Conservation (phyloP, 2,113 vertebrate species). For the Polypterus senegalus region DNA sequence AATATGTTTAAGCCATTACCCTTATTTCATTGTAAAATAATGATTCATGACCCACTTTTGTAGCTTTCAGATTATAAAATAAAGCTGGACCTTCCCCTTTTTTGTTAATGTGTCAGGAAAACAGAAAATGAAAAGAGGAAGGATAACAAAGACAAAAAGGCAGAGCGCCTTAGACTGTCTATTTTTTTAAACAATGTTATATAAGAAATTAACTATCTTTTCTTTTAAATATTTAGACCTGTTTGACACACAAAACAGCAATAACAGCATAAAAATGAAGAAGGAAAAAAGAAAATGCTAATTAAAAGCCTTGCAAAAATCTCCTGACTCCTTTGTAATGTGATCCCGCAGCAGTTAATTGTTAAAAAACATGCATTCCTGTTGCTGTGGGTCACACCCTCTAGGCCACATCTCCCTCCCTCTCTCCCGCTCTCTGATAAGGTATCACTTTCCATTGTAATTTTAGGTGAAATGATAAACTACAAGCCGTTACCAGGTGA, state of each 20-base stretch:
- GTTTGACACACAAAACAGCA: not conserved
- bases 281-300: slow-evolving; percentile 6
- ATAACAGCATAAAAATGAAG: not conserved
- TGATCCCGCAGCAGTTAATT: slow-evolving; percentile 30
- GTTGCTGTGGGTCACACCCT: not conserved
- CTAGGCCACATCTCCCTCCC: slow-evolving; percentile 14
- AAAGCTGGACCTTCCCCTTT: too few relatives aligned
- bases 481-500: slow-evolving; percentile 62
- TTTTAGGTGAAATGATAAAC: slow-evolving; percentile 74
- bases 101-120: too few relatives aligned
- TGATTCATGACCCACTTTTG: too few relatives aligned
- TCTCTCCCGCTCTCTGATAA: slow-evolving; percentile 49
- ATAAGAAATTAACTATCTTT: too few relatives aligned
- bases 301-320: slow-evolving; percentile 14
- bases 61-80: too few relatives aligned
- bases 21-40: too few relatives aligned
- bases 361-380: slow-evolving; percentile 21
- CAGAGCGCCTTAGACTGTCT: too few relatives aligned
- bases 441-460: slow-evolving; percentile 71
- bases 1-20: too few relatives aligned
- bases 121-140: too few relatives aligned
- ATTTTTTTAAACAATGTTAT: too few relatives aligned
- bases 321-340: slow-evolving; percentile 22
- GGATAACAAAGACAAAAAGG: too few relatives aligned
- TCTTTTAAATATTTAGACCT: too few relatives aligned